Evolutionary conservation across 2,113 vertebrate species (phyloP), one percentile per base, ranked within the genome.

Genomic region (Phainopepla nitens): DNA sequence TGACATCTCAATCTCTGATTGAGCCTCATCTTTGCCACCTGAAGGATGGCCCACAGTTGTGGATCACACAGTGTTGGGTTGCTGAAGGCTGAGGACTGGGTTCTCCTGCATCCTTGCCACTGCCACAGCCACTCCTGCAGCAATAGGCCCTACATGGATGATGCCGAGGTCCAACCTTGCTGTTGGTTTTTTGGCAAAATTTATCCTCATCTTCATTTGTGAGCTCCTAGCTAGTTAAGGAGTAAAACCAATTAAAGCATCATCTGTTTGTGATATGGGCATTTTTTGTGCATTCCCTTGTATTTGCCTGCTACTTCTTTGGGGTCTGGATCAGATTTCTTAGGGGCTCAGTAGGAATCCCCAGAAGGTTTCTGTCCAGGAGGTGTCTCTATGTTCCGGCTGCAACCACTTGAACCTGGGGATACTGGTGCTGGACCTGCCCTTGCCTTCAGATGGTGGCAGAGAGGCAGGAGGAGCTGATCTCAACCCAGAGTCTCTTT

Each of bases 1-100:
- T 95, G 94, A 97, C 92, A 89, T 92, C 93, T 97, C 90, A 96
- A 93, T 94, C 90, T 88, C 76, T 75, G 94, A 31, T 77, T 77
- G 85, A 93, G 76, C 76, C 79, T 90, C 75, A n/a, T 86, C 79
- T 87, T 96, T 95, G 80, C 72, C 65, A 75, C 61, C 82, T 89
- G 92, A 80, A 88, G 36, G 36, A 78, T 82, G 62, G 56, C 19
- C 56, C 44, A 3, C 0, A 0, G n/a, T 83, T 4, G 3, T 27
- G 29, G 25, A 68, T 73, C 2, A 12, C 3, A 0, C 39, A n/a
- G 24, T 35, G 33, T 56, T 93, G 65, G n/a, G 73, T 50, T 83
- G 66, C 49, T 83, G 85, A 42, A 70, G 39, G 44, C 44, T 58
- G 71, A 72, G 54, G 19, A 8, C 23, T 1, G 1, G 36, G 7